phyloP scores from a whole-genome alignment of 2,888 invertebrate genomes.

The Anthophora plumipes region DNA sequence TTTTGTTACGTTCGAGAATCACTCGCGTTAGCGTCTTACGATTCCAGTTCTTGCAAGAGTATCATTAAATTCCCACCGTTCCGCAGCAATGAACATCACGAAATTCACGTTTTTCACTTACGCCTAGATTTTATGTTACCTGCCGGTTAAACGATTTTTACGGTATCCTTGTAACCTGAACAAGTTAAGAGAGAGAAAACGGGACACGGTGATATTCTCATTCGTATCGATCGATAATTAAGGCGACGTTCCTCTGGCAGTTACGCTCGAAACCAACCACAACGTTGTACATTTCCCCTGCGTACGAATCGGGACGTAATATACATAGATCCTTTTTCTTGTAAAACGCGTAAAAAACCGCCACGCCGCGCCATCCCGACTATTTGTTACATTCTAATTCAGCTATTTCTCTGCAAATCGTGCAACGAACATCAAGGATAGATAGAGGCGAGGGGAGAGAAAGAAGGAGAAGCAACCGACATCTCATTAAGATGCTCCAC shows the following conservation, averaged over 20 bases:
- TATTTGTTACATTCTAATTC: conserved; percentile 2
- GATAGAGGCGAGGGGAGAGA: not conserved
- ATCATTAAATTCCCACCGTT: conserved; percentile 12
- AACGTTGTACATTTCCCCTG: conserved; percentile 28
- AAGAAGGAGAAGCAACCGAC: conserved; percentile 49
- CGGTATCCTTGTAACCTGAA: not conserved
- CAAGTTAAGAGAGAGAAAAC: not conserved
- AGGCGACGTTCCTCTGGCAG: conserved; percentile 13
- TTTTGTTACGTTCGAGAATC: not conserved
- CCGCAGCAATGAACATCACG: conserved; percentile 6
- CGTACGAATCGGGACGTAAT: conserved; percentile 18
- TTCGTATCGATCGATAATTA: conserved; percentile 39
- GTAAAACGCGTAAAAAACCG: conserved; percentile 51
- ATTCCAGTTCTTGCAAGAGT: conserved; percentile 16
- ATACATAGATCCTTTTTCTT: conserved; percentile 38
- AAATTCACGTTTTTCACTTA: not conserved
- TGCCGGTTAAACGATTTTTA: not conserved
- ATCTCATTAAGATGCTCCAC: conserved; percentile 79
- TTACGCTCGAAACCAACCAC: too few species aligned
- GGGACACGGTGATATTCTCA: conserved; percentile 27
- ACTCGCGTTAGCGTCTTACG: conserved; percentile 4
- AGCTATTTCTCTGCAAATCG: conserved; percentile 24
- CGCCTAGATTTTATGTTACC: conserved; percentile 4
- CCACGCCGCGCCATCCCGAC: conserved; percentile 49
- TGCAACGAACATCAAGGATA: not conserved